phyloP scores from a whole-genome alignment of 1,140 invertebrate species.

The Bactericera cockerelli region DNA sequence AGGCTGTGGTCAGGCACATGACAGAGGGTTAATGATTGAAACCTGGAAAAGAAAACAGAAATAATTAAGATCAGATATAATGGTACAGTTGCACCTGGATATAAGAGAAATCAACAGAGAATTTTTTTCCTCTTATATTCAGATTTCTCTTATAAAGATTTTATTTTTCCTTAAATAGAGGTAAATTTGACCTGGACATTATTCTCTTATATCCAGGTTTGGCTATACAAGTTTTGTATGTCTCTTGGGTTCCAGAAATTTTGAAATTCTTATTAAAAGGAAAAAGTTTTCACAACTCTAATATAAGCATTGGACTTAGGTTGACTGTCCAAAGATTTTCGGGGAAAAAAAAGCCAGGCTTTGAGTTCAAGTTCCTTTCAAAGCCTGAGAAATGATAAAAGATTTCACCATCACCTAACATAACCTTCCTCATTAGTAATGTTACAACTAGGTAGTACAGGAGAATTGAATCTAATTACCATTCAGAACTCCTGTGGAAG shows the following conservation, averaged over 20 bases:
- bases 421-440: not conserved
- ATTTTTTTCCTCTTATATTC: too few relatives aligned
- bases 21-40: conserved; percentile 76
- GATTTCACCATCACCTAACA: not conserved
- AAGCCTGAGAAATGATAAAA: not conserved
- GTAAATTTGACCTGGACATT: too few relatives aligned
- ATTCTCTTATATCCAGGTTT: too few relatives aligned
- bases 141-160: too few relatives aligned
- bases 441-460: conserved; percentile 9
- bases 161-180: too few relatives aligned
- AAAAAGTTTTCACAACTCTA: not conserved
- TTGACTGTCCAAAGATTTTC: not conserved
- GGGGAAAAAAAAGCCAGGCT: not conserved
- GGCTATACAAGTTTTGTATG: too few relatives aligned
- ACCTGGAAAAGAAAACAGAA: conserved; percentile 46
- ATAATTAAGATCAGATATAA: not conserved
- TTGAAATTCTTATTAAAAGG: too few relatives aligned
- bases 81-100: too few relatives aligned
- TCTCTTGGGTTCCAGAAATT: too few relatives aligned
- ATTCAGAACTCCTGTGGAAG: conserved; percentile 90
- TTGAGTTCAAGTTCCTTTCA: not conserved
- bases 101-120: not conserved
- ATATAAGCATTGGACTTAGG: not conserved
- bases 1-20: conserved; percentile 88
- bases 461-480: conserved; percentile 51